Evolutionary conservation across 2,113 vertebrate species (phyloP).

Genomic region (Clarias macrocephalus): DNA sequence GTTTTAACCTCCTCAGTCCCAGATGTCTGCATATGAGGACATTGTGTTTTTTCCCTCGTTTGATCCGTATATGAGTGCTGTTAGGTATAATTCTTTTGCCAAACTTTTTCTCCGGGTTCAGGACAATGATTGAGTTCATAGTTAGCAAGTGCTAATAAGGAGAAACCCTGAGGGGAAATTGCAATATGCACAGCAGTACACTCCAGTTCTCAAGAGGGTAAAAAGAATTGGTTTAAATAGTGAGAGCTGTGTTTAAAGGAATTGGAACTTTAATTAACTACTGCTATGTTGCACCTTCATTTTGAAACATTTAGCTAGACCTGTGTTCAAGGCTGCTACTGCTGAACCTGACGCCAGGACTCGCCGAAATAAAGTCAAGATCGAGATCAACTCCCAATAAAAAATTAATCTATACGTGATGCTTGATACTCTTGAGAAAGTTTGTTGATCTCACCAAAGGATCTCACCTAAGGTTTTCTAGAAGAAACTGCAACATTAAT

Average conservation of each 20-base stretch:
- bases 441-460: neutral
- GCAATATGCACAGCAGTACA: no score
- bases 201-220: no score
- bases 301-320: neutral
- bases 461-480: neutral
- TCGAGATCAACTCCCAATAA: neutral
- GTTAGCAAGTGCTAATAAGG: no score
- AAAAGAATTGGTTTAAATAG: neutral
- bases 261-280: neutral
- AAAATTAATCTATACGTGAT: neutral
- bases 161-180: no score
- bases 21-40: no score
- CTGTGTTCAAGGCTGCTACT: neutral
- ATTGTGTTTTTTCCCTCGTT: no score
- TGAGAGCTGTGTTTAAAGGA: neutral
- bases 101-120: no score
- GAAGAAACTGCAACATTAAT: neutral
- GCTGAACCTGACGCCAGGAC: neutral
- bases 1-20: no score
- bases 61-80: no score
- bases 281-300: neutral
- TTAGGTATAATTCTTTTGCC: no score
- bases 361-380: neutral
- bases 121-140: no score
- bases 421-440: neutral